Evolutionary conservation across 2,888 invertebrate genomes (phyloP).

Genomic region (Cosmopolites sordidus): DNA sequence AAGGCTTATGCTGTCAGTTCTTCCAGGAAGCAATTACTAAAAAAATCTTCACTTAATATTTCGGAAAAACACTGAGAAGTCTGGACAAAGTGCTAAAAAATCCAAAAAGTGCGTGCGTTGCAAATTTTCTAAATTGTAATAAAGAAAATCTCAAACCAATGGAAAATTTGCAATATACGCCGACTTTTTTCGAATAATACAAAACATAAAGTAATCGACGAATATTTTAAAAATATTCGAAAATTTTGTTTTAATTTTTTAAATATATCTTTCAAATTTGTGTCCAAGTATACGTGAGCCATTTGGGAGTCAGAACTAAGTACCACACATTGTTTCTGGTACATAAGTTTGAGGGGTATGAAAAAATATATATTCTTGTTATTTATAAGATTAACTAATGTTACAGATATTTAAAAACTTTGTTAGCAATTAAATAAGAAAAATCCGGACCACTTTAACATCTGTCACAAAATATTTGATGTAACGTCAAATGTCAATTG

Average conservation of each 20-base stretch:
- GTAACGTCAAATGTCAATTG: not conserved
- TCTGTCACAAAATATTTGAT: not conserved
- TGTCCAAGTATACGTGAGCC: slow-evolving; percentile 34
- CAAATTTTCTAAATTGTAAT: not conserved
- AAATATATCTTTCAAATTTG: slow-evolving; percentile 35
- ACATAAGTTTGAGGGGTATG: slow-evolving; percentile 41
- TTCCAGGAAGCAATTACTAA: slow-evolving; percentile 65
- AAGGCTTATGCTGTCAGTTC: slow-evolving; percentile 86
- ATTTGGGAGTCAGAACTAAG: slow-evolving; percentile 31
- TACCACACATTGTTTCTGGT: slow-evolving; percentile 13
- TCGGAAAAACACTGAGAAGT: slow-evolving; percentile 27
- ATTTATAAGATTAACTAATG: not conserved
- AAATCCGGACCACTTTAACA: not conserved
- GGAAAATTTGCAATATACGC: not conserved
- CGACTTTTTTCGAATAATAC: not conserved
- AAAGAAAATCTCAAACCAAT: no score
- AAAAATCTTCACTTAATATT: slow-evolving; percentile 16
- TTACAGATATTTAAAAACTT: not conserved
- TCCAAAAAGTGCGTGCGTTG: not conserved
- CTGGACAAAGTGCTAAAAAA: slow-evolving; percentile 16
- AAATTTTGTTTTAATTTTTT: slow-evolving; percentile 25
- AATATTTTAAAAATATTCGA: slow-evolving; percentile 43
- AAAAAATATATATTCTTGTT: slow-evolving; percentile 12
- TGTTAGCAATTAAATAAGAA: not conserved
- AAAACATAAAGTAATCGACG: slow-evolving; percentile 31